phyloP scores from a whole-genome alignment of 2,113 vertebrate genomes.

The Embiotoca jacksoni region DNA sequence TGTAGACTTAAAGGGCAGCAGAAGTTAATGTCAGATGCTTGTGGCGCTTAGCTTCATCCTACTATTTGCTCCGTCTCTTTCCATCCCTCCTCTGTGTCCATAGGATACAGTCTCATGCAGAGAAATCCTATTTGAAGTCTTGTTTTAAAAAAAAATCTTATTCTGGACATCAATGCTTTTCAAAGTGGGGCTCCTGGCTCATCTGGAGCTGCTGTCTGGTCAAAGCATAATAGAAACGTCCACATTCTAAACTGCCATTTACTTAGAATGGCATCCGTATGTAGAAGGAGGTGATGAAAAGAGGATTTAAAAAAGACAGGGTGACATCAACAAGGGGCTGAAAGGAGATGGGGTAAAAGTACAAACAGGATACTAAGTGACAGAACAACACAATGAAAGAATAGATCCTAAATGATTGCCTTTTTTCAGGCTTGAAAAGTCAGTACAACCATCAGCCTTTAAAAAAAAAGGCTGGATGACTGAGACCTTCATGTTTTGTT shows the following conservation, averaged over 20 bases:
- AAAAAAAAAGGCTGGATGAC: no score
- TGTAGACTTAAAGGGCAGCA: slow-evolving; percentile 17
- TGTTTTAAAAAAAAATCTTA: neutral
- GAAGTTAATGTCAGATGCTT: slow-evolving; percentile 16
- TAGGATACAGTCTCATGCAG: no score
- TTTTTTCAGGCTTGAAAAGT: no score
- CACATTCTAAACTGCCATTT: neutral
- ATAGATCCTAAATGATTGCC: no score
- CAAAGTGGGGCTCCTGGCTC: neutral
- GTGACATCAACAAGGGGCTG: no score
- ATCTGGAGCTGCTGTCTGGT: neutral
- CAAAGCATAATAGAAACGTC: neutral
- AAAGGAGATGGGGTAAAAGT: no score
- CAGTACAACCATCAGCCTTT: no score
- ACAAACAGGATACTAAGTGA: no score
- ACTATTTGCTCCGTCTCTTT: neutral
- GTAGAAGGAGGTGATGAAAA: neutral
- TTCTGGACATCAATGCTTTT: slow-evolving; percentile 9
- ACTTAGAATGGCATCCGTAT: neutral
- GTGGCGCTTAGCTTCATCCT: neutral
- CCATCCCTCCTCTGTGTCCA: no score
- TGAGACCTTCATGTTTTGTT: no score
- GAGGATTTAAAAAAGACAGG: neutral
- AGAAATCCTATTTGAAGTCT: slow-evolving; percentile 18
- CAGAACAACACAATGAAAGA: no score